Conservation (phyloP, 2,113 vertebrate genomes). For the Ranitomeya imitator region DNA sequence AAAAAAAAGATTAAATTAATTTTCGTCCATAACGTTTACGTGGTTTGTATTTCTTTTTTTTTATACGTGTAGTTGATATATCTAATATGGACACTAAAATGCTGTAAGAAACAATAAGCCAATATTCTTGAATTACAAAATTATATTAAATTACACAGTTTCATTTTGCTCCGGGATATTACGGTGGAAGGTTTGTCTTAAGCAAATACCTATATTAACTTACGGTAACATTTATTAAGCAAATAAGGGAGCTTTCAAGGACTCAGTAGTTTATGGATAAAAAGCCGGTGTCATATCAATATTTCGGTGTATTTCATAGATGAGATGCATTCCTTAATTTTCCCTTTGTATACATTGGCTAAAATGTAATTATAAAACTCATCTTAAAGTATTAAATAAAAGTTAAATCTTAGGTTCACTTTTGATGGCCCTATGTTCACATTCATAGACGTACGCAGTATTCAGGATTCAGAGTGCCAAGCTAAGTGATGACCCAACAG, state of each 20-base stretch:
- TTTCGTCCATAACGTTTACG: too few relatives aligned
- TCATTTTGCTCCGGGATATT: neutral
- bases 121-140: slow-evolving; percentile 20
- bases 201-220: slow-evolving; percentile 35
- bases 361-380: slow-evolving; percentile 3
- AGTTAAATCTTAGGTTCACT: neutral
- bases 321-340: neutral
- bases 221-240: slow-evolving; percentile 30
- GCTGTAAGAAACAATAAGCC: neutral
- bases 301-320: neutral
- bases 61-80: neutral
- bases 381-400: neutral
- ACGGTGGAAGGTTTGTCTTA: slow-evolving; percentile 17
- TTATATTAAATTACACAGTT: slow-evolving; percentile 17
- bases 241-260: neutral
- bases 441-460: too few relatives aligned
- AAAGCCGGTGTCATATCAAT: neutral
- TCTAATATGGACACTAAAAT: neutral
- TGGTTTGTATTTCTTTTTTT: too few relatives aligned
- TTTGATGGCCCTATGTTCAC: neutral
- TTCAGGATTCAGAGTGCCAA: too few relatives aligned
- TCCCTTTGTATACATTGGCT: neutral
- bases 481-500: too few relatives aligned
- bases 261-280: slow-evolving; percentile 1
- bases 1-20: too few relatives aligned